These are phyloP conservation scores for Gambusia affinis DNA, from an alignment of 2,113 vertebrate species.

Conservation along the genomic window DNA sequence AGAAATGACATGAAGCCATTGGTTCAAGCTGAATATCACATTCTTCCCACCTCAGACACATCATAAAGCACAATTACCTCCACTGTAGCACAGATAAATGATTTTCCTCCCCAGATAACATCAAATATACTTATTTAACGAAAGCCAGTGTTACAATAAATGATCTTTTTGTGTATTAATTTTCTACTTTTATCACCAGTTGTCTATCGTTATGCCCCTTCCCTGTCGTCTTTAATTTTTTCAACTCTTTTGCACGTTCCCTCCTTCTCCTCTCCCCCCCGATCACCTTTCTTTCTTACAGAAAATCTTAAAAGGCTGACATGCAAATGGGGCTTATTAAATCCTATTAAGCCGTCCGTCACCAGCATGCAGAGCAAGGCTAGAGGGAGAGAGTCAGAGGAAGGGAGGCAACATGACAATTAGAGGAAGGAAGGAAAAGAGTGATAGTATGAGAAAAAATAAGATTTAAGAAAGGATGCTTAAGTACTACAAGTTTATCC, in stretches of 20 bases:
- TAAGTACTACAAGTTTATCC: constrained; percentile 12
- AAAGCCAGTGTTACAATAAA: neutral
- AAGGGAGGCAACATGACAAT: constrained; percentile 18
- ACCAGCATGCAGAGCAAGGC: constrained; percentile 56
- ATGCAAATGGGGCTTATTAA: constrained; percentile 81
- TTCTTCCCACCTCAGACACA: constrained; percentile 3
- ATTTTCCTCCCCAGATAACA: neutral
- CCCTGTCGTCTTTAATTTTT: neutral
- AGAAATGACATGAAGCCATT: constrained; percentile 13
- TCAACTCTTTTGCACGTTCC: constrained; percentile 9
- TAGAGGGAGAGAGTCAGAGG: constrained; percentile 4
- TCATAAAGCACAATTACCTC: neutral
- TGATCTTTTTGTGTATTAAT: constrained; percentile 1
- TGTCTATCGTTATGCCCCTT: constrained; percentile 26
- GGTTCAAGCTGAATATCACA: neutral
- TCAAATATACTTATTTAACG: constrained; percentile 7
- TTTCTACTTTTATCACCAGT: constrained; percentile 31
- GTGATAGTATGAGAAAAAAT: constrained; percentile 4
- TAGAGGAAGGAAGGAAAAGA: constrained; percentile 37
- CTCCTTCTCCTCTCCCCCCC: constrained; percentile 21
- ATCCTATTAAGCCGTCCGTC: constrained; percentile 78
- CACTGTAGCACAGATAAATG: fast-evolving
- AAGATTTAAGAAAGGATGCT: constrained; percentile 22
- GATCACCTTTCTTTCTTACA: constrained; percentile 68
- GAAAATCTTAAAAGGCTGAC: constrained; percentile 76